A percentile compares a stretch with the other conserved stretches of the same genome.
Evolutionary conservation across 2,888 invertebrate species (phyloP).

Genomic region (Xylophagus ater): DNA sequence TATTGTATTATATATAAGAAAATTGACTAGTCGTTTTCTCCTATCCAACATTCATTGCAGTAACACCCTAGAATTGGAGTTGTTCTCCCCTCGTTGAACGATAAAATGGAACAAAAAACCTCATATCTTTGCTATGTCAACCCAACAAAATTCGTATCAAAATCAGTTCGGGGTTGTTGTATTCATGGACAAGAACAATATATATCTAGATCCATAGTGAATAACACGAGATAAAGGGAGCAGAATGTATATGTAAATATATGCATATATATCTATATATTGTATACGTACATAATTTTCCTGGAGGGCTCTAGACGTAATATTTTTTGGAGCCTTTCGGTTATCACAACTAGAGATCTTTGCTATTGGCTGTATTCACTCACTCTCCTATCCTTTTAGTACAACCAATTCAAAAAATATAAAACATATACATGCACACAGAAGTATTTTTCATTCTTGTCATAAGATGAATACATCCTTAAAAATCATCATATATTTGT

Average conservation of each 20-base stretch:
- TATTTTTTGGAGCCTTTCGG: constrained; percentile 16
- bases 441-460: too few species aligned
- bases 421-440: too few species aligned
- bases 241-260: constrained; percentile 5
- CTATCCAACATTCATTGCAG: too few species aligned
- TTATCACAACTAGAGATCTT: constrained; percentile 22
- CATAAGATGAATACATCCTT: constrained; percentile 2
- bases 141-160: constrained; percentile 9
- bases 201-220: too few species aligned
- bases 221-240: neutral
- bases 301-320: constrained; percentile 5
- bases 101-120: too few species aligned
- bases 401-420: neutral
- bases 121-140: constrained; percentile 14
- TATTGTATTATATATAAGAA: too few species aligned
- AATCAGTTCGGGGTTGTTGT: constrained; percentile 9
- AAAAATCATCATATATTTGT: constrained; percentile 2
- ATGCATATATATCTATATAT: too few species aligned
- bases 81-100: too few species aligned
- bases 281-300: neutral
- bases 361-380: constrained; percentile 21
- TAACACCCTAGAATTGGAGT: too few species aligned
- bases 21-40: constrained; percentile 13
- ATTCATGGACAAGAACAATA: constrained; percentile 1
- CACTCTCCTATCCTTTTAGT: constrained; percentile 3